A percentile compares a stretch with the other conserved stretches of the same genome.
phyloP scores from a whole-genome alignment of 2,113 vertebrate species.

The Campylomormyrus tamandua region DNA sequence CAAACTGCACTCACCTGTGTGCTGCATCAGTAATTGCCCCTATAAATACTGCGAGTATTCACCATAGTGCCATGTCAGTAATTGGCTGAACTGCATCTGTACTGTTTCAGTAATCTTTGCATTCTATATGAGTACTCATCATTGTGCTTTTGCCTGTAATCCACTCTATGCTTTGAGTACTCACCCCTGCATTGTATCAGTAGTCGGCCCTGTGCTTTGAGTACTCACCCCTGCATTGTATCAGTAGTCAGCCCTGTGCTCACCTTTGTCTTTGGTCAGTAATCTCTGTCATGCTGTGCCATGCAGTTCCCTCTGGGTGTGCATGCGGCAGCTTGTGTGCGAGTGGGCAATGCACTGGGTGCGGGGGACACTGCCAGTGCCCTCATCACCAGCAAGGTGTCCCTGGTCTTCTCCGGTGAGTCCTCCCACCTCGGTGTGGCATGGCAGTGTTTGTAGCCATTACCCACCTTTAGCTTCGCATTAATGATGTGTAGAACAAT shows the following conservation, averaged over 20 bases:
- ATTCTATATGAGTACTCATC: neutral
- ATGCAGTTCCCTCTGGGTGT: conserved; percentile 71
- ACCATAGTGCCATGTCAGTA: neutral
- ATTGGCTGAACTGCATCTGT: neutral
- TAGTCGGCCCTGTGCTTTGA: neutral
- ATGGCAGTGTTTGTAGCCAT: neutral
- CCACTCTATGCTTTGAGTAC: neutral
- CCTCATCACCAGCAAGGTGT: conserved; percentile 59
- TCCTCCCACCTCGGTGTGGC: neutral
- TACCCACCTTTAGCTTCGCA: neutral
- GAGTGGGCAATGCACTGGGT: conserved; percentile 78
- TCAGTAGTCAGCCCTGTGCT: neutral
- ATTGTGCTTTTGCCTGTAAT: neutral
- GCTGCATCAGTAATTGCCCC: neutral
- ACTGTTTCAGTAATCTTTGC: neutral
- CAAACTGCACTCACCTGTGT: neutral
- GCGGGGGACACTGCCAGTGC: conserved; percentile 67
- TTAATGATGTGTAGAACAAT: neutral
- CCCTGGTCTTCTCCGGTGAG: conserved; percentile 67
- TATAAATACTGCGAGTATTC: neutral
- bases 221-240: neutral
- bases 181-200: neutral
- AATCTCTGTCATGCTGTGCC: neutral
- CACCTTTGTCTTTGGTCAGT: neutral
- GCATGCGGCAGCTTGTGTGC: conserved; percentile 67